phyloP scores from a whole-genome alignment of 2,888 invertebrate species.

The Troides helena region DNA sequence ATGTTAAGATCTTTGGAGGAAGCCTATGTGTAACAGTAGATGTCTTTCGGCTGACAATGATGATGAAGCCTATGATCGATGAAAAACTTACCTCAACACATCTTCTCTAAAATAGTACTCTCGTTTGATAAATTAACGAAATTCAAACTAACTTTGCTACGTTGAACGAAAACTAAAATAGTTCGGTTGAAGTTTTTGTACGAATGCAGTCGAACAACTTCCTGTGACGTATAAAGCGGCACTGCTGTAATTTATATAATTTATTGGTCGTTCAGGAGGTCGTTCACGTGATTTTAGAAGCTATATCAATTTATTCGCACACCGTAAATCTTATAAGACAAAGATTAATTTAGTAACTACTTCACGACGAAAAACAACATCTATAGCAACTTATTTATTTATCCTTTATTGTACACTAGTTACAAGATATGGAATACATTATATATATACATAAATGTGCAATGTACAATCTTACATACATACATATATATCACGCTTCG shows the following conservation, averaged over 20 bases:
- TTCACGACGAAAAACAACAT: neutral
- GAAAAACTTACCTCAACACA: no score
- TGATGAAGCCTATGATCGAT: no score
- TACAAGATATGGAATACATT: no score
- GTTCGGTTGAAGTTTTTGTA: neutral
- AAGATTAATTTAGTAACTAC: neutral
- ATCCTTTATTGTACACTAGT: no score
- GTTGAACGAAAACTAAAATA: neutral
- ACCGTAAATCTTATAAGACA: neutral
- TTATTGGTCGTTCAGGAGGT: neutral
- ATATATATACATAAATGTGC: no score
- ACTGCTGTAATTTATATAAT: conserved; percentile 6
- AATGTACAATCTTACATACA: no score
- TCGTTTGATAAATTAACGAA: no score
- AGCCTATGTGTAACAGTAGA: no score
- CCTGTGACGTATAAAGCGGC: conserved; percentile 3
- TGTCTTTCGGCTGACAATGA: no score
- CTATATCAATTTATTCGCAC: conserved; percentile 1
- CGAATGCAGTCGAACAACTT: neutral
- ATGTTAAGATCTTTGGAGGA: no score
- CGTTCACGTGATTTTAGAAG: neutral
- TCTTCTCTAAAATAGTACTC: no score
- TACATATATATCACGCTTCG: no score
- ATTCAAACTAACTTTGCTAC: neutral
- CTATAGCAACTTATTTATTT: neutral